Evolutionary conservation across 2,797 vertebrate species (phyloP).

Genomic region (Oreochromis grahami): DNA sequence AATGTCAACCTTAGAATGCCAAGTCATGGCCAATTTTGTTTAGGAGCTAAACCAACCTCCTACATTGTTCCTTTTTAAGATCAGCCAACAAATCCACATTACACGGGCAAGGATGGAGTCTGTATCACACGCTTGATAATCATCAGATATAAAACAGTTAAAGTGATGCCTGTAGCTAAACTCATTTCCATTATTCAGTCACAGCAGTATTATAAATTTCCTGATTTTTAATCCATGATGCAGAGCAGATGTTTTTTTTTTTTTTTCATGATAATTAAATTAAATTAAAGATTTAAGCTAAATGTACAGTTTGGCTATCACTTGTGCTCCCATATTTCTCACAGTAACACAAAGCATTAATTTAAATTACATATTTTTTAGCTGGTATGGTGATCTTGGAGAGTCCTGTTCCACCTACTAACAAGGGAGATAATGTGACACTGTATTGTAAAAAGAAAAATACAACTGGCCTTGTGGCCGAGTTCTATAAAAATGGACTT

Average conservation of each 20-base stretch:
- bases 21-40: neutral
- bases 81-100: neutral
- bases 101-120: neutral
- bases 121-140: neutral
- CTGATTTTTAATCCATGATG: neutral
- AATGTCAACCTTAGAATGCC: fast-evolving
- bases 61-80: neutral
- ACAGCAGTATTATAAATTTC: neutral
- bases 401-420: neutral
- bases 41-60: neutral
- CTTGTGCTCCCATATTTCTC: neutral
- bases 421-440: neutral
- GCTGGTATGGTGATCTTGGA: conserved; percentile 16
- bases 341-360: fast-evolving
- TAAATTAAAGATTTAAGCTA: neutral
- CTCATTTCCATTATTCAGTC: neutral
- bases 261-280: neutral
- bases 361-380: neutral
- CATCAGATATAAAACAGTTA: neutral
- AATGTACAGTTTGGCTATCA: fast-evolving
- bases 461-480: neutral
- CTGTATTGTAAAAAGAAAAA: neutral
- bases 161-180: neutral
- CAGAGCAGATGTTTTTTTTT: neutral
- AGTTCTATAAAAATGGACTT: conserved; percentile 5